Evolutionary conservation across 1,140 invertebrate genomes (phyloP).

Genomic region (Neodiprion pinetum): DNA sequence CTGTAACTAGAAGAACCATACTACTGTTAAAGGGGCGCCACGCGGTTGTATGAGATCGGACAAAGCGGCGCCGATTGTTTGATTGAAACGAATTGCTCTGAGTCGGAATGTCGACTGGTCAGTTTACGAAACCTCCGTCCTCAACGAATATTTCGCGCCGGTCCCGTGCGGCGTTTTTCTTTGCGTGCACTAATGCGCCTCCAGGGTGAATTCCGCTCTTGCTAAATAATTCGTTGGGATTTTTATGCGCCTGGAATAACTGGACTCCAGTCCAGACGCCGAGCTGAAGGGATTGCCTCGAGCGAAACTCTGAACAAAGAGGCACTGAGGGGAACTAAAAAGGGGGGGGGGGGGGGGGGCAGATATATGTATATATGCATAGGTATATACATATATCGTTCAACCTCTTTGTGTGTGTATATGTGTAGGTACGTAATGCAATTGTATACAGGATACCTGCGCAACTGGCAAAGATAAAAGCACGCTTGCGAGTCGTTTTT

Average conservation of each 20-base stretch:
- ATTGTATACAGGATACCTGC: neutral
- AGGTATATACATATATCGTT: no score
- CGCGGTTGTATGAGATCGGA: slow-evolving; percentile 18
- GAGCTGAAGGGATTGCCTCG: neutral
- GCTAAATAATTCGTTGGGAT: neutral
- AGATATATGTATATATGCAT: no score
- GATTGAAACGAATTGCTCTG: slow-evolving; percentile 9
- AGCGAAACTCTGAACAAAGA: neutral
- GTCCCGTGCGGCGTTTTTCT: neutral
- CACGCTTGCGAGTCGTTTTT: neutral
- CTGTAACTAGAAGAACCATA: slow-evolving; percentile 37
- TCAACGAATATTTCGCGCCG: neutral
- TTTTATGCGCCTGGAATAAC: neutral
- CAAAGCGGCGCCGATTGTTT: slow-evolving; percentile 4
- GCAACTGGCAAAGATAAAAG: neutral
- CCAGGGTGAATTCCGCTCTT: neutral
- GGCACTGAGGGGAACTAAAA: neutral
- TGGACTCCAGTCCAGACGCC: neutral
- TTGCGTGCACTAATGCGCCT: neutral
- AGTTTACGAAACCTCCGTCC: neutral
- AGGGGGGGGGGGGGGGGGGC: no score
- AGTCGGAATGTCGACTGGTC: slow-evolving; percentile 3
- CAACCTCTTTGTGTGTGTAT: no score
- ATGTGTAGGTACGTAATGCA: no score
- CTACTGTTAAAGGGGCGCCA: slow-evolving; percentile 29